Conservation (phyloP, 2,888 invertebrate genomes). For the Ophion ellenae region DNA sequence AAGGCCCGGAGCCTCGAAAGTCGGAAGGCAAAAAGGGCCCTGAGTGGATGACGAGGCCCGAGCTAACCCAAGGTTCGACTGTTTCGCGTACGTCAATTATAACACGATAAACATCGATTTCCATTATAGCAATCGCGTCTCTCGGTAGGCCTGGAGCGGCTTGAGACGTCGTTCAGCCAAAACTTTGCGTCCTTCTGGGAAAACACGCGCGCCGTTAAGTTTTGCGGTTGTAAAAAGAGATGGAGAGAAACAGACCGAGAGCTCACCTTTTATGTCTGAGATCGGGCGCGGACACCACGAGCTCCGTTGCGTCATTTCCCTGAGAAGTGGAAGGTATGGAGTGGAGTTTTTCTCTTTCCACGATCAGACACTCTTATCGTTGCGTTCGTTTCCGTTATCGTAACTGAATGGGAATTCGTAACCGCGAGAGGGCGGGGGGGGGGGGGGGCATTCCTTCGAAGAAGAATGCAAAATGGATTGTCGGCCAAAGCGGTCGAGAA, state of each 20-base stretch:
- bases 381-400: no score
- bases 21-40: no score
- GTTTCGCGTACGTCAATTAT: not conserved
- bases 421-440: no score
- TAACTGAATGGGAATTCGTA: no score
- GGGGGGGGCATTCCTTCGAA: not conserved
- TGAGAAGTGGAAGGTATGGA: conserved; percentile 1
- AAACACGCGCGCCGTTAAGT: conserved; percentile 39
- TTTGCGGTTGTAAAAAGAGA: not conserved
- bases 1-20: no score
- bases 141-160: conserved; percentile 1
- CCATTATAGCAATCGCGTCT: not conserved
- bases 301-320: conserved; percentile 31
- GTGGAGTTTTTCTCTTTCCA: conserved; percentile 5
- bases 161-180: conserved; percentile 11
- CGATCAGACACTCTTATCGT: no score
- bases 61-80: not conserved
- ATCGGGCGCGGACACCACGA: conserved; percentile 4
- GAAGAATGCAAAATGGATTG: not conserved
- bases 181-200: conserved; percentile 55
- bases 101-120: not conserved
- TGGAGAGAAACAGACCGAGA: not conserved
- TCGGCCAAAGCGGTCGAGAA: not conserved
- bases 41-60: no score
- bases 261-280: conserved; percentile 20